Base-by-base conservation (phyloP, 2,113 vertebrate genomes). In the Anarhynchus alexandrinus region DNA sequence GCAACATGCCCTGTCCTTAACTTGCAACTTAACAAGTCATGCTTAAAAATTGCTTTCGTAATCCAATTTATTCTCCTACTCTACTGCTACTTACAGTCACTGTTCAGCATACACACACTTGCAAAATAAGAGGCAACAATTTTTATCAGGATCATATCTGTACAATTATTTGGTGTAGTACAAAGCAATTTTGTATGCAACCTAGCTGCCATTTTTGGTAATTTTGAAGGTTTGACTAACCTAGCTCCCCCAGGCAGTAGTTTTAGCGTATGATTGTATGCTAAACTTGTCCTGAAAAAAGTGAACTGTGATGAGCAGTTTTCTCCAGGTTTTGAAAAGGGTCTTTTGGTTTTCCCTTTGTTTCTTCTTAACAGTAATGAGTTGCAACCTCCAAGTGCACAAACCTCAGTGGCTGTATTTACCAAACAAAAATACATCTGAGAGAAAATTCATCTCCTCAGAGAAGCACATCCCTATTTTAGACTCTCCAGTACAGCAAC, bases 401-500 rank as follows among this genome's bases (percentile, higher is more conserved):
- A 86, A 92, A 88, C 52, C 52, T 85, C 70, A 52, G 70, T 57
- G 54, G 79, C 54, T 95, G 62, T 72, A 92, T 57, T 94, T 92
- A 93, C 36, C 54, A 77, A 40, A 10, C 16, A 93, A 90, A 90
- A 93, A 82, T 69, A 96, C 30, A 90, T n/a, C 30, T 32, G 34
- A 93, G 49, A 94, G 77, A 97, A 78, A 94, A 82, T 55, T 42
- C 26, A 96, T 8, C 47, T 94, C 73, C 69, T 71, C 26, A 65
- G 76, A 65, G 88, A 80, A 93, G 42, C 38, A 73, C 11, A 90
- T 73, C 49, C 58, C 32, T 90, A 83, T 86, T 93, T 96, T 92
- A 94, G 76, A 42, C 12, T 71, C 65, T 15, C 45, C n/a, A 88
- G 55, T 29, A 49, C 2, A 73, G 15, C 40, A 90, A 70, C 14